Evolutionary conservation across 2,888 invertebrate species (phyloP), one percentile per base, ranked within the genome.

Genomic region (Sceliomorpha sp.): DNA sequence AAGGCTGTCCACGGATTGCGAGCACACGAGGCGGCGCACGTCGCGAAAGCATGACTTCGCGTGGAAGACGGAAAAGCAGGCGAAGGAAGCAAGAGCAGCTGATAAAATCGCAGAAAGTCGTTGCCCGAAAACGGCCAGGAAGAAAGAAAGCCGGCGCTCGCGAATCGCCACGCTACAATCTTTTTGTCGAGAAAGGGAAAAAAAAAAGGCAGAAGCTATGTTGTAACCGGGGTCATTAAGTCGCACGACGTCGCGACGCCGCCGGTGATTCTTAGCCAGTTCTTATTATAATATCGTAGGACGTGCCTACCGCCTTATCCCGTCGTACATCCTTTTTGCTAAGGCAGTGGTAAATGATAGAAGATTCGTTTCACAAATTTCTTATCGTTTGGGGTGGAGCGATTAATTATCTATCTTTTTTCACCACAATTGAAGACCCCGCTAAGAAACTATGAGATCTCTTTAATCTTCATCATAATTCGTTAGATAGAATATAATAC

Each of bases 91-190:
- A 20, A 20, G 20, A 20, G 72, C 24, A n/a, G 15, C 63, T 64
- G 79, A 81, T 81, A 80, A 81, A 79, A 81, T 81, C 76, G 64
- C 55, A 70, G 50, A 62, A 68, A 76, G 76, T 77, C 80, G 77
- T 80, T 77, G 77, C 59, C 77, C 80, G 78, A 80, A 80, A 80
- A 76, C 73, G 64, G 72, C 31, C 69, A 32, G 53, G 59, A 42
- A 60, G 50, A 50, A 72, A 51, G 69, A 69, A 64, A 68, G 44
- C 51, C 31, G 39, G 44, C 36, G 9, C 44, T 27, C 44, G 37
- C 26, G 40, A n/a, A 34, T 27, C 44, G 37, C 26, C 32, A n/a
- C 26, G 26, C 31, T 50, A 34, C 42, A 39, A 39, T 17, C 53
- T 39, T 70, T 59, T 60, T 56, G 56, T 56, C 58, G 42, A 42